Conservation (phyloP, 2,797 vertebrate genomes). For the Eulemur mongoz region DNA sequence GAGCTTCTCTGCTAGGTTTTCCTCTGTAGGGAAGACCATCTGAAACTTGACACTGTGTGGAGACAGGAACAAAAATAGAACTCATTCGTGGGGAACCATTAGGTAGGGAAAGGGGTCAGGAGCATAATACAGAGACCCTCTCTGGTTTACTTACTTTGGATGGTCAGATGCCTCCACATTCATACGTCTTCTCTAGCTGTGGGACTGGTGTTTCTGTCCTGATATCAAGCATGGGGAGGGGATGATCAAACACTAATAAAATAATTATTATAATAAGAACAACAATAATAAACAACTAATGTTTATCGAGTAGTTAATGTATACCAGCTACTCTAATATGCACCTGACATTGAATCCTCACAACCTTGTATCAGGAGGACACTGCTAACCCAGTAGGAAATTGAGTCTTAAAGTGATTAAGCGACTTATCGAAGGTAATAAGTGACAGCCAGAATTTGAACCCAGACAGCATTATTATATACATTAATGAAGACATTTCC, state of each 20-base stretch:
- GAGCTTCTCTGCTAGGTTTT: background rate
- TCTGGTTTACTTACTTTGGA: background rate
- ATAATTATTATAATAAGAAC: background rate
- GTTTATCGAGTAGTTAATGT: background rate
- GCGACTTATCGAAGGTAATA: conserved; percentile 17
- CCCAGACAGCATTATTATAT: background rate
- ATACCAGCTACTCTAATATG: background rate
- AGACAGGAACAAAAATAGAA: background rate
- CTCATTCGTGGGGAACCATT: background rate
- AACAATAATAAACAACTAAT: background rate
- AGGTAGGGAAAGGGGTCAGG: background rate
- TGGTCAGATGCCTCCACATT: background rate
- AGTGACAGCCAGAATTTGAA: background rate
- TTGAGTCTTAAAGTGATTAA: background rate
- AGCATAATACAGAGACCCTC: background rate
- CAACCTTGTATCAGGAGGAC: background rate
- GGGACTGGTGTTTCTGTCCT: background rate
- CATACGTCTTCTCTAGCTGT: background rate
- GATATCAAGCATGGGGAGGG: background rate
- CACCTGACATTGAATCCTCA: background rate
- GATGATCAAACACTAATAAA: background rate
- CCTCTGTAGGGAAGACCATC: background rate
- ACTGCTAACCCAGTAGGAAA: background rate
- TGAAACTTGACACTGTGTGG: background rate
- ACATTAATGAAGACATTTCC: background rate